Conservation (phyloP, 2,888 invertebrate genomes). For the Drosophila anomalipes region DNA sequence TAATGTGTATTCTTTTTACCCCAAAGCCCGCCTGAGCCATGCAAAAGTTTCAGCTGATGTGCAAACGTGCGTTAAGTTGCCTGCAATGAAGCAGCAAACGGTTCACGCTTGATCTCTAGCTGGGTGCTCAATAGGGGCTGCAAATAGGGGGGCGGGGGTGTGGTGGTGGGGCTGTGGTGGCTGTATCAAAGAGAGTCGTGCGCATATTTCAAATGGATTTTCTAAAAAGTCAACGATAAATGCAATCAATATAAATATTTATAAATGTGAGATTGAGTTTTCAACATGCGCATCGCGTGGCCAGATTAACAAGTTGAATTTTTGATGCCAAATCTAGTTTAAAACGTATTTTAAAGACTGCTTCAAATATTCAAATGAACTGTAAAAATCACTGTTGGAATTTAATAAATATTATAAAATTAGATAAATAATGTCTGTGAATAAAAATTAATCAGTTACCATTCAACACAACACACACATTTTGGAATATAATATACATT, state of each 20-base stretch:
- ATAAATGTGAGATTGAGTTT: slow-evolving; percentile 5
- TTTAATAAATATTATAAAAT: not conserved
- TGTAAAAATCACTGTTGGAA: not conserved
- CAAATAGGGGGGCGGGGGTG: too few relatives aligned
- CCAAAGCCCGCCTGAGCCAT: slow-evolving; percentile 18
- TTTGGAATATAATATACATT: not conserved
- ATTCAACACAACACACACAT: not conserved
- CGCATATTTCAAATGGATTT: slow-evolving; percentile 50
- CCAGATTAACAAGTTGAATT: slow-evolving; percentile 20
- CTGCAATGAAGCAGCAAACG: slow-evolving; percentile 64
- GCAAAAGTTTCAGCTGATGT: slow-evolving; percentile 47
- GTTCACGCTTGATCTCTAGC: slow-evolving; percentile 57
- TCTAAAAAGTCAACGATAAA: slow-evolving; percentile 32
- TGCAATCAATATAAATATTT: slow-evolving; percentile 50
- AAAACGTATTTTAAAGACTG: not conserved
- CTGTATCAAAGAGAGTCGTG: slow-evolving; percentile 36
- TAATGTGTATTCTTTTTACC: slow-evolving; percentile 37
- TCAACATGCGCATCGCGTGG: slow-evolving; percentile 25
- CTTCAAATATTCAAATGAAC: not conserved
- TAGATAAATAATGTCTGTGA: not conserved
- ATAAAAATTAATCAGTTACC: not conserved
- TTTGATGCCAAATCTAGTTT: slow-evolving; percentile 1
- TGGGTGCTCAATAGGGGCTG: not conserved
- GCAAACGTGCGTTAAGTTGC: slow-evolving; percentile 74
- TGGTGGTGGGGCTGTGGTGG: not conserved